These are phyloP conservation scores for Psophia crepitans DNA, from an alignment of 2,113 vertebrate species.

Conservation along the genomic window DNA sequence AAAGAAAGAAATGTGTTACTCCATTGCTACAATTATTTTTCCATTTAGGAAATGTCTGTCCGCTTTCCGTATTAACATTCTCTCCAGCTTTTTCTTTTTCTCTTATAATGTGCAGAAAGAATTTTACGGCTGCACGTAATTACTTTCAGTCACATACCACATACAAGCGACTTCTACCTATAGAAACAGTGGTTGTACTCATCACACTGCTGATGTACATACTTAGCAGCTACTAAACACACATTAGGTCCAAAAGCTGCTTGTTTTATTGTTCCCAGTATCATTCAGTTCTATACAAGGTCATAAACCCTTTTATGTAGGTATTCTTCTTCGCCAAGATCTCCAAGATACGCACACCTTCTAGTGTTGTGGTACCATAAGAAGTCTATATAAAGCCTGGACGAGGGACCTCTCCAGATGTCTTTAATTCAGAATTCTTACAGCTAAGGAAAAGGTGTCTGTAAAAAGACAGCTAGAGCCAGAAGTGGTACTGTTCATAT, in stretches of 20 bases:
- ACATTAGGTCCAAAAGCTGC: neutral
- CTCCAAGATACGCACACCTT: neutral
- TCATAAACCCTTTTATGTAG: neutral
- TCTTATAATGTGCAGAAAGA: neutral
- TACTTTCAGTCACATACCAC: neutral
- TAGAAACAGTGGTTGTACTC: neutral
- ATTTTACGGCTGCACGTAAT: neutral
- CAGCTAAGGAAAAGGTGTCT: neutral
- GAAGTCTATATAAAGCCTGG: neutral
- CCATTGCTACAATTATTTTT: neutral
- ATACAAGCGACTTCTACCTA: neutral
- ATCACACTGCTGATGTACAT: neutral
- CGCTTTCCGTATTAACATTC: neutral
- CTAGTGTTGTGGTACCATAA: neutral
- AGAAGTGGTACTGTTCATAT: neutral
- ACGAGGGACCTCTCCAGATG: neutral
- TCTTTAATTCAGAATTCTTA: neutral
- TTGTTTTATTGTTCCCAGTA: neutral
- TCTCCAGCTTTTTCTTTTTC: neutral
- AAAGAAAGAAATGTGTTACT: neutral
- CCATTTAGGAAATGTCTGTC: neutral
- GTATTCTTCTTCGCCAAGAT: neutral
- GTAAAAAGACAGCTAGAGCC: neutral
- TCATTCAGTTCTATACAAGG: neutral
- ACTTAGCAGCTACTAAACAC: neutral